These are phyloP conservation scores for Percopsis transmontana DNA, from an alignment of 2,113 vertebrate species.

Conservation along the genomic window DNA sequence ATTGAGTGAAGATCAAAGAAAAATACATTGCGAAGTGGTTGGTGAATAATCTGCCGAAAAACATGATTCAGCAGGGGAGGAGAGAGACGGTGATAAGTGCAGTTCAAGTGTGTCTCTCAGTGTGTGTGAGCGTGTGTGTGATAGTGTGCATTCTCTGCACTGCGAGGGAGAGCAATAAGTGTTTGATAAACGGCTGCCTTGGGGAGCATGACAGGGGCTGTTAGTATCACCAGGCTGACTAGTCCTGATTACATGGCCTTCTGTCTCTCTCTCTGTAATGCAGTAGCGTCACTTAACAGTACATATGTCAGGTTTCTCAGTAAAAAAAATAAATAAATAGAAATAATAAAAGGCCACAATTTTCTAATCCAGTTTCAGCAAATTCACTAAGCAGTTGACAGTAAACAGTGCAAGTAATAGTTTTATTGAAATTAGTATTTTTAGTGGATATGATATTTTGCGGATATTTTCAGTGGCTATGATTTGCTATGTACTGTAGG, in stretches of 20 bases:
- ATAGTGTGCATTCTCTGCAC: not conserved
- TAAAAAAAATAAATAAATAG: not conserved
- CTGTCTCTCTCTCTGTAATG: not conserved
- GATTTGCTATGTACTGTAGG: too few relatives aligned
- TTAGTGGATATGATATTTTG: too few relatives aligned
- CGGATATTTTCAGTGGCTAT: too few relatives aligned
- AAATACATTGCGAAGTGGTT: conserved; percentile 1
- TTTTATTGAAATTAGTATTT: too few relatives aligned
- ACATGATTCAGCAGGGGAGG: not conserved
- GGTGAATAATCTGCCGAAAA: conserved; percentile 18
- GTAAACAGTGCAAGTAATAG: too few relatives aligned
- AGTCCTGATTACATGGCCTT: not conserved
- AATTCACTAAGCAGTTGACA: too few relatives aligned
- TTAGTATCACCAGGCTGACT: not conserved
- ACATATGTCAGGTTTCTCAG: not conserved
- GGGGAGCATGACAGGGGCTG: conserved; percentile 4
- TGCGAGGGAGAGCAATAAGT: conserved; percentile 10
- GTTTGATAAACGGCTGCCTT: conserved; percentile 20
- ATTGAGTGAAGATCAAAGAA: not conserved
- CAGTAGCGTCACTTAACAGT: not conserved
- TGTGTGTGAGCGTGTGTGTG: conserved; percentile 3
- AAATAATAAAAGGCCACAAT: too few relatives aligned
- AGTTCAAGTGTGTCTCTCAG: not conserved
- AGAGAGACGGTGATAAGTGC: not conserved
- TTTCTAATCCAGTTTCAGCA: too few relatives aligned